Base-by-base conservation (phyloP, 2,888 invertebrate genomes). In the Catocala fraxini region DNA sequence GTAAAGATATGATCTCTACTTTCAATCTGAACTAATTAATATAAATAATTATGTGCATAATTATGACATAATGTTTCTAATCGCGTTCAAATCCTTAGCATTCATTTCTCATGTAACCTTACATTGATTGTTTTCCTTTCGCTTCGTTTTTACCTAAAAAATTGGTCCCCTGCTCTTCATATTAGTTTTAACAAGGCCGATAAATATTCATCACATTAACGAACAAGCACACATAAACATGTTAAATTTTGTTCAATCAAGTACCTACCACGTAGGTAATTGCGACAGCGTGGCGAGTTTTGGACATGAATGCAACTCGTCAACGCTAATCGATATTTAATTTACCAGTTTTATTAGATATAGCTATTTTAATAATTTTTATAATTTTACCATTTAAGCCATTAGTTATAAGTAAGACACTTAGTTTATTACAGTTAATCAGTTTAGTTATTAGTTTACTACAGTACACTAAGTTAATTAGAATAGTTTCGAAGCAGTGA, bases 351-450 rank as follows among this genome's bases (percentile, higher is more conserved):
- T 52, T 60, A n/a, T 74, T 70, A 70, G 75, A 62, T 58, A 46
- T 68, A 65, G 10, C 52, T 51, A 39, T 9, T 39, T 35, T 35
- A 35, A 0, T 34, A n/a, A 15, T 42, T 45, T 52, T 45, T 25
- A 25, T 47, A 7, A 10, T 59, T 46, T 46, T 7, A 57, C 10
- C 51, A 12, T 63, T 51, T 70, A 58, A 77, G 63, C 48, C 47
- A 56, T 48, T 77, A 74, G 74, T 59, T 54, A 34, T 74, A 77
- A 74, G 74, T 74, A 77, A 74, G 74, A 54, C 51, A 63, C 39
- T 59, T 68, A 68, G 62, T 61, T 59, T 77, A 67, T 67, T 65
- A 74, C 42, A 63, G 15, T 70, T 70, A 70, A 71, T 75, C 58
- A 69, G 42, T 63, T 42, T 66, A 74, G 75, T 75, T 65, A 53